Evolutionary conservation across 2,888 invertebrate genomes (phyloP).

Genomic region (Urechis unicinctus): DNA sequence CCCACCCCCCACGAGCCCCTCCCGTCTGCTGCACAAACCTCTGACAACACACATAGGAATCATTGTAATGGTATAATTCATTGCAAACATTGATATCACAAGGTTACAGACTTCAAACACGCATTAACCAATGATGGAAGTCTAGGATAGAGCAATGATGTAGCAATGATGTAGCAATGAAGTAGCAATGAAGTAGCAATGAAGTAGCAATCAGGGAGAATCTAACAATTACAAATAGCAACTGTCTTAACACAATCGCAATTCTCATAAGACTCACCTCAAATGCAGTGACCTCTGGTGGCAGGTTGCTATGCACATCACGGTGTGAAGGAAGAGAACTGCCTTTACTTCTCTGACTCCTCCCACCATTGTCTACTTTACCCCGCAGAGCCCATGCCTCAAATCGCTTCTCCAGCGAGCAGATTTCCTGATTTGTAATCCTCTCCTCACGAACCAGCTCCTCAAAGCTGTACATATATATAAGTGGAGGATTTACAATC

Average conservation of each 20-base stretch:
- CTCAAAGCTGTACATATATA: constrained; percentile 33
- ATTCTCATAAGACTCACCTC: constrained; percentile 29
- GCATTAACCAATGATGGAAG: too few relatives aligned
- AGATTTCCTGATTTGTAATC: constrained; percentile 35
- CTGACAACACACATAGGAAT: constrained; percentile 22
- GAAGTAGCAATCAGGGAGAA: too few relatives aligned
- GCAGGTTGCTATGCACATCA: constrained; percentile 40
- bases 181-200: too few relatives aligned
- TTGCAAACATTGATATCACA: too few relatives aligned
- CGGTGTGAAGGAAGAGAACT: constrained; percentile 30
- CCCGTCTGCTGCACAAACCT: constrained; percentile 46
- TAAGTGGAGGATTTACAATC: neutral
- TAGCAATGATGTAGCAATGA: too few relatives aligned
- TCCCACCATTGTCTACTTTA: neutral
- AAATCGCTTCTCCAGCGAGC: constrained; percentile 43
- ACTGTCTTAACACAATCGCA: too few relatives aligned
- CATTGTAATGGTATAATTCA: neutral
- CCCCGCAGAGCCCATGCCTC: constrained; percentile 37
- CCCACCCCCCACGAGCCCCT: constrained; percentile 48
- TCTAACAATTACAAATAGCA: neutral
- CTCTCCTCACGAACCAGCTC: constrained; percentile 41
- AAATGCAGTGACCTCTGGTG: constrained; percentile 46
- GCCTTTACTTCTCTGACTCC: neutral
- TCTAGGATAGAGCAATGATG: too few relatives aligned
- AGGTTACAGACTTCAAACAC: neutral